Base-by-base conservation (phyloP, 2,113 vertebrate genomes). In the Carassius carassius region DNA sequence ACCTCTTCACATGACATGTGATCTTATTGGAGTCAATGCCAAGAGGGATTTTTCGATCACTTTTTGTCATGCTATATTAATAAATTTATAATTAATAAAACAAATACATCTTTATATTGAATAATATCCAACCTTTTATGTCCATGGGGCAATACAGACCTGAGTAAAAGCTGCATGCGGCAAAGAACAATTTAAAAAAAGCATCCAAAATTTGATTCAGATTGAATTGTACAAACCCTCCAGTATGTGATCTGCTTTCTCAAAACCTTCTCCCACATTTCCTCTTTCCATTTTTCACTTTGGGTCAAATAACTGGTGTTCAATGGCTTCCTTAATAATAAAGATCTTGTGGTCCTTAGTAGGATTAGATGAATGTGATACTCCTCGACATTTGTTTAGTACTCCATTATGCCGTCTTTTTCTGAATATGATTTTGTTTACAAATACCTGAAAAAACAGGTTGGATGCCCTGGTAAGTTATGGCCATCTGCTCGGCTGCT, bases 1-100 rank as follows among this genome's bases (percentile, higher is more conserved):
- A 87, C 47, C 7, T 14, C 84, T 92, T 95, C 65, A 93, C 91
- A 1, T 94, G 92, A 76, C 92, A 93, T 56, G 90, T 91, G 84
- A 94, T 92, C 86, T 91, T 93, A 88, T 91, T 96, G 87, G 91
- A 85, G n/a, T 93, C 91, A n/a, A 96, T 72, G 7, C 92, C 91
- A 81, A 94, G 91, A 19, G 90, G 86, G 2, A 88, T 85, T 37
- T 37, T 37, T 37, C n/a, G 7, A 37, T 37, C 0, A 37, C 5
- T 6, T 37, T 37, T 37, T 37, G 5, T 37, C 5, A 37, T 37
- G 37, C 29, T 29, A 29, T 29, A 29, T 29, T 29, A 29, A 29
- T 29, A 29, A 29, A 29, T 29, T 29, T 2, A 29, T 29, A 29
- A 29, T 37, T 37, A 37, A 37, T 37, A 37, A 37, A 37, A 37